phyloP scores from a whole-genome alignment of 2,888 invertebrate genomes.

The Euproctis similis region DNA sequence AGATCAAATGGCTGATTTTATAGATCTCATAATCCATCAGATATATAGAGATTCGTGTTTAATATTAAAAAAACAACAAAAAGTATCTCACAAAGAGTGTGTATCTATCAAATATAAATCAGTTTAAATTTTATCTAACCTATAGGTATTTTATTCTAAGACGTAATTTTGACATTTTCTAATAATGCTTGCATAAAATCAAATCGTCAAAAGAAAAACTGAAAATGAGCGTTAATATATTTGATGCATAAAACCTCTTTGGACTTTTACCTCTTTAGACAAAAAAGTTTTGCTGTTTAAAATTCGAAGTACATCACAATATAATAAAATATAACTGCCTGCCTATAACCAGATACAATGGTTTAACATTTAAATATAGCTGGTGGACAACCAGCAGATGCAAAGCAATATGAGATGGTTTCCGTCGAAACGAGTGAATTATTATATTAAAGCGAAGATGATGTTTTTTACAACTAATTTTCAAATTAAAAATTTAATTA shows the following conservation, averaged over 20 bases:
- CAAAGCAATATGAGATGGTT: slow-evolving; percentile 18
- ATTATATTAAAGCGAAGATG: too few relatives aligned
- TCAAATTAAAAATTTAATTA: too few relatives aligned
- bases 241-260: slow-evolving; percentile 11
- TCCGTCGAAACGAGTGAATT: slow-evolving; percentile 19
- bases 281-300: slow-evolving; percentile 13
- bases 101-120: slow-evolving; percentile 40
- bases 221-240: too few relatives aligned
- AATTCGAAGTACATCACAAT: slow-evolving; percentile 18
- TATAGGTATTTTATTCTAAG: too few relatives aligned
- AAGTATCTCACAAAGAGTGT: slow-evolving; percentile 28
- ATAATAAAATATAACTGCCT: slow-evolving; percentile 22
- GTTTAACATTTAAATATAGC: slow-evolving; percentile 26
- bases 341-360: slow-evolving; percentile 27
- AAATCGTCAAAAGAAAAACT: too few relatives aligned
- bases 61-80: slow-evolving; percentile 24
- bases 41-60: slow-evolving; percentile 19
- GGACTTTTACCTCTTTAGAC: slow-evolving; percentile 8
- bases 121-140: too few relatives aligned
- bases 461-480: too few relatives aligned
- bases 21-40: slow-evolving; percentile 13
- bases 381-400: slow-evolving; percentile 11
- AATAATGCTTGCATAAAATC: too few relatives aligned
- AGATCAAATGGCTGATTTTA: slow-evolving; percentile 10
- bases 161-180: too few relatives aligned